Evolutionary conservation across 2,113 vertebrate species (phyloP).

Genomic region (Stigmatopora nigra): DNA sequence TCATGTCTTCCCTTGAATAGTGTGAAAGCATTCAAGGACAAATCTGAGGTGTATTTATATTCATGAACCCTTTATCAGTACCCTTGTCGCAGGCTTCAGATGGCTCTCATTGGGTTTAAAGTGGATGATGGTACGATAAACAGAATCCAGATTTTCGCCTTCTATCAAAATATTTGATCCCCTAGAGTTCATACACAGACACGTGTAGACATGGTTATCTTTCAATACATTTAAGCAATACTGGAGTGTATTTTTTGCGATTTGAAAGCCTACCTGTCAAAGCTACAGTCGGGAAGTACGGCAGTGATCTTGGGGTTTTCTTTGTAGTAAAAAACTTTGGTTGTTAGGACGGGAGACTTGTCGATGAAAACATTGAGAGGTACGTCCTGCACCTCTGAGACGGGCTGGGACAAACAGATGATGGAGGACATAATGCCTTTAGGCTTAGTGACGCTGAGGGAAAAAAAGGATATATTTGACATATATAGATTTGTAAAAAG

Average conservation of each 20-base stretch:
- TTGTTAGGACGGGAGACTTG: conserved; percentile 69
- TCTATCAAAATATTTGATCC: conserved; percentile 77
- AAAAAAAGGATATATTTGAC: conserved; percentile 15
- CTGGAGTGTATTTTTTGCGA: background rate
- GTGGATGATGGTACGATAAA: conserved; percentile 68
- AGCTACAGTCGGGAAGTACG: conserved; percentile 80
- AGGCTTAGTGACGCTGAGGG: conserved; percentile 52
- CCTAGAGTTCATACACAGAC: conserved; percentile 51
- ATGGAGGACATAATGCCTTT: conserved; percentile 66
- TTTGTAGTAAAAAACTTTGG: conserved; percentile 78
- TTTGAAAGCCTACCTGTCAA: conserved; percentile 58
- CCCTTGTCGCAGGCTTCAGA: conserved; percentile 66
- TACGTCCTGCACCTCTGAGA: conserved; percentile 67
- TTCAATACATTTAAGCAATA: background rate
- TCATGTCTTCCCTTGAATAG: background rate
- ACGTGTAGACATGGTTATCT: conserved; percentile 1
- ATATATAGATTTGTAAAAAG: background rate
- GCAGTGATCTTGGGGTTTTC: conserved; percentile 72
- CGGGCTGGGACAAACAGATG: conserved; percentile 66
- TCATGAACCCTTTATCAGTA: conserved; percentile 25
- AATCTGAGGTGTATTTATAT: background rate
- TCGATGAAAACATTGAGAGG: conserved; percentile 78
- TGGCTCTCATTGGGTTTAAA: conserved; percentile 75
- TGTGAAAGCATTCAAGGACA: background rate
- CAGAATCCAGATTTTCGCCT: conserved; percentile 82